A percentile compares a stretch with the other conserved stretches of the same genome.
Evolutionary conservation across 2,888 invertebrate genomes (phyloP).

Genomic region (Bhutanitis thaidina): DNA sequence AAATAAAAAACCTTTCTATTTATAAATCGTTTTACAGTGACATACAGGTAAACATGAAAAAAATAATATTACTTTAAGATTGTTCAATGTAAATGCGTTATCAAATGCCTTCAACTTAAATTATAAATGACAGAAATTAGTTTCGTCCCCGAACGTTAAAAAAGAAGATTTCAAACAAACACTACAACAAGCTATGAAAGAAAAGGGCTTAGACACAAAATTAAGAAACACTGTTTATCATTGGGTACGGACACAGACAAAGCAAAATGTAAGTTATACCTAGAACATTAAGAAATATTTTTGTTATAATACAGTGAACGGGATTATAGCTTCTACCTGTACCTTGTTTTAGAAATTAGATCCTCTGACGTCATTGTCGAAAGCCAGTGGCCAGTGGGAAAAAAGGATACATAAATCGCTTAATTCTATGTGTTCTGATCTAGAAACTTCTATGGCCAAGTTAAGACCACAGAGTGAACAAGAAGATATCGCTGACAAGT

Average conservation of each 20-base stretch:
- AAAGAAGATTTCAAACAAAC: slow-evolving; percentile 89
- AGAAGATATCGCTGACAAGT: slow-evolving; percentile 90
- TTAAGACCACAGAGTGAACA: slow-evolving; percentile 87
- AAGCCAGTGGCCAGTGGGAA: slow-evolving; percentile 95
- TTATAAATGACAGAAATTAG: slow-evolving; percentile 82
- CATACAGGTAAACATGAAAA: slow-evolving; percentile 82
- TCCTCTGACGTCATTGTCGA: slow-evolving; percentile 86
- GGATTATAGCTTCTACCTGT: no score
- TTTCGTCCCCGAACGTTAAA: slow-evolving; percentile 86
- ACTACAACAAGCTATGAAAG: slow-evolving; percentile 86
- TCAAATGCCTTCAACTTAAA: background rate
- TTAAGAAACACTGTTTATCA: slow-evolving; percentile 91
- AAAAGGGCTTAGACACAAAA: slow-evolving; percentile 89
- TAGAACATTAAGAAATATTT: no score
- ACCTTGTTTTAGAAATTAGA: slow-evolving; percentile 74
- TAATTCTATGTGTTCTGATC: slow-evolving; percentile 96
- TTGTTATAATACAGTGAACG: no score
- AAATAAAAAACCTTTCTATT: slow-evolving; percentile 86
- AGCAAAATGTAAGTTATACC: slow-evolving; percentile 56
- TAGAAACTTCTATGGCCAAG: slow-evolving; percentile 91
- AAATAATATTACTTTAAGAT: background rate
- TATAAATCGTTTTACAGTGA: slow-evolving; percentile 89
- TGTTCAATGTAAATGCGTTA: background rate
- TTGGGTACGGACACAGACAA: slow-evolving; percentile 82
- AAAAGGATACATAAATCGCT: slow-evolving; percentile 95